Evolutionary conservation across 2,888 invertebrate genomes (phyloP).

Genomic region (Acanthoscelides obtectus): DNA sequence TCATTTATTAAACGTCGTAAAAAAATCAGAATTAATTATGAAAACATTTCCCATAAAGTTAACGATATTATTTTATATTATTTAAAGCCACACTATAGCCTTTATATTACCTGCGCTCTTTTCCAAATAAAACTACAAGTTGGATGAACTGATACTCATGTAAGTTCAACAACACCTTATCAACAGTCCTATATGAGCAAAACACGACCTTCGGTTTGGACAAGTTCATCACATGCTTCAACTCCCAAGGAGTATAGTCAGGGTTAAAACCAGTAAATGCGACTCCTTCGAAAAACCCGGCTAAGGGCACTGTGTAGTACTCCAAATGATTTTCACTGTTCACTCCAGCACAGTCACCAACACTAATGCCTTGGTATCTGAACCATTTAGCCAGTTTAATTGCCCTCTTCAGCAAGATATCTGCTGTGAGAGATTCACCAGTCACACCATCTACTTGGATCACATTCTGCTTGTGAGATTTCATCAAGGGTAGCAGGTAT

Average conservation of each 20-base stretch:
- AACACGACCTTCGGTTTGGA: slow-evolving; percentile 68
- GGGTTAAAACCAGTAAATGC: slow-evolving; percentile 60
- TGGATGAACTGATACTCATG: slow-evolving; percentile 32
- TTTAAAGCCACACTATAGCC: no score
- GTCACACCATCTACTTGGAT: slow-evolving; percentile 54
- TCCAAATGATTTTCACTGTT: slow-evolving; percentile 62
- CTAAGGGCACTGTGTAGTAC: slow-evolving; percentile 53
- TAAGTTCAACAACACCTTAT: slow-evolving; percentile 53
- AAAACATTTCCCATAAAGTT: no score
- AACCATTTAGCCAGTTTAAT: slow-evolving; percentile 54
- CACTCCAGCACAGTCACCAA: slow-evolving; percentile 56
- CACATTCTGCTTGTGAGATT: slow-evolving; percentile 36
- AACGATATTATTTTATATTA: no score
- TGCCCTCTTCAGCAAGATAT: slow-evolving; percentile 53
- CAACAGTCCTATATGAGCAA: slow-evolving; percentile 56
- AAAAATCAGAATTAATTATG: no score
- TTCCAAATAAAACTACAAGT: slow-evolving; percentile 52
- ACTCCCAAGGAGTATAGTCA: slow-evolving; percentile 60
- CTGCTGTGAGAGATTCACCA: slow-evolving; percentile 53
- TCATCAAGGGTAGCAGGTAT: slow-evolving; percentile 31
- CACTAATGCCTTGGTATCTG: slow-evolving; percentile 49
- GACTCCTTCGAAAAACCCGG: slow-evolving; percentile 55
- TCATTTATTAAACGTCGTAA: no score
- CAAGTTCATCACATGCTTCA: slow-evolving; percentile 61
- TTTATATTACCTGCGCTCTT: slow-evolving; percentile 29